These are phyloP conservation scores for Tribolium castaneum DNA, from an alignment of 1,140 invertebrate genomes.

Conservation along the genomic window DNA sequence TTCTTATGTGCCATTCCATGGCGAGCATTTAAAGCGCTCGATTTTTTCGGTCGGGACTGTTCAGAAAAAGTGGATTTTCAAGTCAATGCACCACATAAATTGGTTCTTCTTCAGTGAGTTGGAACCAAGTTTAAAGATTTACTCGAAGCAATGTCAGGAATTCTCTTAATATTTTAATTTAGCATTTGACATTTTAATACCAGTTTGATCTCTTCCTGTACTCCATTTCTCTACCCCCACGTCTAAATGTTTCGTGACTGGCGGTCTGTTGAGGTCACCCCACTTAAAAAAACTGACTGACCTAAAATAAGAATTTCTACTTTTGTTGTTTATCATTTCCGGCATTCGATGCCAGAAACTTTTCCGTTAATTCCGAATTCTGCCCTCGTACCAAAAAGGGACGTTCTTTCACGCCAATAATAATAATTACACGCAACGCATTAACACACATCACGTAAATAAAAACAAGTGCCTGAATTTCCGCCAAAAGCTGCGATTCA, in stretches of 20 bases:
- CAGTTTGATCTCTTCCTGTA: constrained; percentile 7
- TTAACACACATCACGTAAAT: not conserved
- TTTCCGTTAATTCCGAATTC: not conserved
- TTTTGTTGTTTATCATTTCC: constrained; percentile 7
- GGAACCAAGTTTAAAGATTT: not conserved
- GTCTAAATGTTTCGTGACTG: not conserved
- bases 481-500: not conserved
- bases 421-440: not conserved
- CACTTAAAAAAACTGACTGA: not conserved
- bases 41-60: not conserved
- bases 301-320: constrained; percentile 1
- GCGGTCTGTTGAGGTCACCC: not conserved
- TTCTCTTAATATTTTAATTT: not conserved
- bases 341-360: not conserved
- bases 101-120: constrained; percentile 3
- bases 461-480: not conserved
- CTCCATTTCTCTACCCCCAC: not conserved
- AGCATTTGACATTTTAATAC: constrained; percentile 14
- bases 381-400: not conserved
- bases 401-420: not conserved
- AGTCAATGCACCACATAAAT: constrained; percentile 2
- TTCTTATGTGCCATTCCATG: not conserved
- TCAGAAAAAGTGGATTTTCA: not conserved
- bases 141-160: not conserved
- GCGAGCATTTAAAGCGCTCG: not conserved